Evolutionary conservation across 2,113 vertebrate genomes (phyloP).

Genomic region (Datnioides undecimradiatus): DNA sequence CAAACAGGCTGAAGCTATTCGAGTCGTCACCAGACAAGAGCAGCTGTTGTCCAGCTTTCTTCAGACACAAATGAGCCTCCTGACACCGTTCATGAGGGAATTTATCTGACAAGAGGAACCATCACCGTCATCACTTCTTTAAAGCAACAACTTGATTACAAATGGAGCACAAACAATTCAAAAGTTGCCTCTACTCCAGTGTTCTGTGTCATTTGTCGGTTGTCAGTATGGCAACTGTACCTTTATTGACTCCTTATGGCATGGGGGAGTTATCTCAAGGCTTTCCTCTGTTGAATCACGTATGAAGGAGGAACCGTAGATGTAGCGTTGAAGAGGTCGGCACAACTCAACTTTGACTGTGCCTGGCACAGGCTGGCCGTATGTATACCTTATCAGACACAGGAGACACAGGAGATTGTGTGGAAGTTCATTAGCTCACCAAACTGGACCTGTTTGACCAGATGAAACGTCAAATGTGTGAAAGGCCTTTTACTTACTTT

Average conservation of each 20-base stretch:
- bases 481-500: conserved; percentile 66
- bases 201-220: too few relatives aligned
- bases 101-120: neutral
- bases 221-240: conserved; percentile 29
- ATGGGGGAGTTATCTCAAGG: neutral
- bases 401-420: neutral
- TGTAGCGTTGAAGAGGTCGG: accelerated
- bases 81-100: neutral
- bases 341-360: conserved; percentile 46
- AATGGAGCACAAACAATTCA: neutral
- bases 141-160: neutral
- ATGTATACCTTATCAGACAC: conserved; percentile 78
- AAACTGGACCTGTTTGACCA: neutral
- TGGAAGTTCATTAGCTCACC: neutral
- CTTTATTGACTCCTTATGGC: conserved; percentile 57
- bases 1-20: too few relatives aligned
- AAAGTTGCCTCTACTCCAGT: neutral
- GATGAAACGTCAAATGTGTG: neutral
- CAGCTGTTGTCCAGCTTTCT: neutral
- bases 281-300: accelerated
- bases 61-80: too few relatives aligned
- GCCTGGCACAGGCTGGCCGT: conserved; percentile 79
- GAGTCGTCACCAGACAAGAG: neutral
- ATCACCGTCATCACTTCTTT: neutral
- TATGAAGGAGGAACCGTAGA: accelerated